Conservation (phyloP, 1,140 invertebrate species). For the Anastrepha obliqua region DNA sequence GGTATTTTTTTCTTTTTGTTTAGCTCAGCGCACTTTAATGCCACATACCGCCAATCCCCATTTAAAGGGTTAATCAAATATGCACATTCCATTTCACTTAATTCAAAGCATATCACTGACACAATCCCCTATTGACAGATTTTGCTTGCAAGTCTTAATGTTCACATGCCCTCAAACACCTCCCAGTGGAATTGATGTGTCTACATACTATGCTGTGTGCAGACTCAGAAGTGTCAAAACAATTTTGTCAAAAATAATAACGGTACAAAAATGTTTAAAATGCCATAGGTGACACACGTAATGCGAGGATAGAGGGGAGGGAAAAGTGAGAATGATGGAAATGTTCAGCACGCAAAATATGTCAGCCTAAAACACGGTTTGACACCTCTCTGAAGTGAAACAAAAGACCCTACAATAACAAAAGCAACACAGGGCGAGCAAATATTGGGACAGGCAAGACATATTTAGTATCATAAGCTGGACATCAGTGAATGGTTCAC, state of each 20-base stretch:
- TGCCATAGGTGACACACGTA: background rate
- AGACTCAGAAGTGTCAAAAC: conserved; percentile 22
- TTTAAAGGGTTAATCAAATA: background rate
- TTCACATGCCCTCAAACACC: conserved; percentile 10
- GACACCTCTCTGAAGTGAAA: conserved; percentile 26
- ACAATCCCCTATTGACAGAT: background rate
- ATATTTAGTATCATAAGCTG: background rate
- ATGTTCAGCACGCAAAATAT: background rate
- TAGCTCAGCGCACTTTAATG: background rate
- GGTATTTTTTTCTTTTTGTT: too few species aligned
- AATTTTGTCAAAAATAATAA: conserved; percentile 21
- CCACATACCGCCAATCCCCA: background rate
- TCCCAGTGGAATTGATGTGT: conserved; percentile 5
- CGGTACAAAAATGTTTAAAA: background rate
- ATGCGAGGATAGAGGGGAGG: background rate
- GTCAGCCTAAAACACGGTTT: background rate
- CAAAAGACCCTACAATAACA: background rate
- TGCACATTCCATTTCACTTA: conserved; percentile 4
- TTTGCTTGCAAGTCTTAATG: background rate
- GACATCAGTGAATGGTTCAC: conserved; percentile 10
- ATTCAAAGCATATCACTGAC: conserved; percentile 7
- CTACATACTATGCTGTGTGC: background rate
- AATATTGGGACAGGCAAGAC: background rate
- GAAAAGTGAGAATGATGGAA: background rate
- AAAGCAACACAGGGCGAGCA: background rate